Evolutionary conservation across 2,888 invertebrate genomes (phyloP).

Genomic region (Hirtodrosophila cameraria): DNA sequence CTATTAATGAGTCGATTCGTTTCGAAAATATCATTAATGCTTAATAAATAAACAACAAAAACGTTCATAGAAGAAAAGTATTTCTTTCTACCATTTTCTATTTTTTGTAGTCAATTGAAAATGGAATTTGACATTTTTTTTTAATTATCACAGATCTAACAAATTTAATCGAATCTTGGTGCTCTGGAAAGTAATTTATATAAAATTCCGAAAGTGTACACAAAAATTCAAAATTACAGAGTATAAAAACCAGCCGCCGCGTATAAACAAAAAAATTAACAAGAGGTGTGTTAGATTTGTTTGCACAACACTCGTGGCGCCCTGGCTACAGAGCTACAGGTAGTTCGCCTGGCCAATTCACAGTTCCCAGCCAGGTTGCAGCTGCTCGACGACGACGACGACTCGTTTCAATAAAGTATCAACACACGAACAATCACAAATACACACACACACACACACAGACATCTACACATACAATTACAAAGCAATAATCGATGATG

Average conservation of each 20-base stretch:
- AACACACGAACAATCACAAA: conserved; percentile 33
- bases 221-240: no score
- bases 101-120: no score
- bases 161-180: no score
- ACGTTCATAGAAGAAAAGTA: no score
- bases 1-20: no score
- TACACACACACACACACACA: conserved; percentile 19
- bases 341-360: conserved; percentile 43
- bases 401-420: conserved; percentile 80
- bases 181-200: no score
- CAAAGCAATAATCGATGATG: conserved; percentile 84
- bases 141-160: no score
- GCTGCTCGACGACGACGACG: conserved; percentile 42
- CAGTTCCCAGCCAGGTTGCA: conserved; percentile 47
- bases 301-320: conserved; percentile 72
- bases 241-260: conserved; percentile 31
- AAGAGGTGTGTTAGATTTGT: conserved; percentile 56
- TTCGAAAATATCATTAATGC: no score
- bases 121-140: no score
- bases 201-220: no score
- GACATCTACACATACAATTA: conserved; percentile 15
- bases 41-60: no score
- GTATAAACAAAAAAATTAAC: conserved; percentile 30
- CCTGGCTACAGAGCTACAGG: conserved; percentile 58
- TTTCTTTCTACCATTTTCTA: no score